Evolutionary conservation across 1,140 invertebrate genomes (phyloP).

Genomic region (Drosophila dunni): DNA sequence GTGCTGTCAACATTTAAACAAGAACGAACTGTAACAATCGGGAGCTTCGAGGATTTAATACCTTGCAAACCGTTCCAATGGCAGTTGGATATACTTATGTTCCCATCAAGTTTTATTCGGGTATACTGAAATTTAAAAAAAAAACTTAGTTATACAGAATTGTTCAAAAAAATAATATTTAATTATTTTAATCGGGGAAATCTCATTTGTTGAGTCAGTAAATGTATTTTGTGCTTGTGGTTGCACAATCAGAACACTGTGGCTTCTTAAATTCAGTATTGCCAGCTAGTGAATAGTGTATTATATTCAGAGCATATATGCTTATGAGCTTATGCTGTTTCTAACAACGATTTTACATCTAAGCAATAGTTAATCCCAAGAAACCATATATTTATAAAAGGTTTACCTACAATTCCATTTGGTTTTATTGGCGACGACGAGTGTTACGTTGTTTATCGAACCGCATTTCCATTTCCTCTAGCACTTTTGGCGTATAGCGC

Average conservation of each 20-base stretch:
- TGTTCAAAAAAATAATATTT: too few relatives aligned
- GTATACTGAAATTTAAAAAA: background rate
- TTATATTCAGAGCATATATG: too few relatives aligned
- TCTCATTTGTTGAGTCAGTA: too few relatives aligned
- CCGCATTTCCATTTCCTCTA: slow-evolving; percentile 99
- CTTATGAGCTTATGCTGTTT: too few relatives aligned
- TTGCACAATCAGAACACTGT: too few relatives aligned
- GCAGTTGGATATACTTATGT: background rate
- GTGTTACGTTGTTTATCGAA: slow-evolving; percentile 98
- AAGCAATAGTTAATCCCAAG: too few relatives aligned
- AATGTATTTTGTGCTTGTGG: too few relatives aligned
- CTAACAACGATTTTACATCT: too few relatives aligned
- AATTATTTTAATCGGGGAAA: too few relatives aligned
- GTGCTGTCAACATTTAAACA: background rate
- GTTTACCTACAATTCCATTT: background rate
- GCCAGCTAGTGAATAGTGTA: too few relatives aligned
- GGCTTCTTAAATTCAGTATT: too few relatives aligned
- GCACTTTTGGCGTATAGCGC: slow-evolving; percentile 98
- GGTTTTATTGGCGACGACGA: slow-evolving; percentile 86
- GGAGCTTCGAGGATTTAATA: background rate
- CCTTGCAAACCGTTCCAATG: background rate
- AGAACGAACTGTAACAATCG: background rate
- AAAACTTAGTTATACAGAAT: background rate
- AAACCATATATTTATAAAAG: slow-evolving; percentile 5
- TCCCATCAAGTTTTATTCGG: background rate